These are phyloP conservation scores for Drosophila parthenogenetica DNA, from an alignment of 2,888 invertebrate genomes.

Conservation along the genomic window DNA sequence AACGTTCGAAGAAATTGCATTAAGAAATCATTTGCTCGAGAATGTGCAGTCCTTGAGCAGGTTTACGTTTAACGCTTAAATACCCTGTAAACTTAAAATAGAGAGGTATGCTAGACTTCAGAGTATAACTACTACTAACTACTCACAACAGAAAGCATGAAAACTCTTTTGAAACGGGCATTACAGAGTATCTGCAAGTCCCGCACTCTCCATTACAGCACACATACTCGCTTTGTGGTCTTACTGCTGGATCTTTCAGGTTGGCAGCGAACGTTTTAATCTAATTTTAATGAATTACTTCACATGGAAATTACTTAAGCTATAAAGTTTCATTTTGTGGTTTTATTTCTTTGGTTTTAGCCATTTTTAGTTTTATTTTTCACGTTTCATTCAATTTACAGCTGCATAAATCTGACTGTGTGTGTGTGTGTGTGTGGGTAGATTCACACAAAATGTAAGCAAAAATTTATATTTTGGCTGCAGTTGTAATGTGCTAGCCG, in stretches of 20 bases:
- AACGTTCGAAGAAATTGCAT: slow-evolving; percentile 66
- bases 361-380: slow-evolving; percentile 21
- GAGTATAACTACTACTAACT: neutral
- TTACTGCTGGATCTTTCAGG: slow-evolving; percentile 13
- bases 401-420: slow-evolving; percentile 11
- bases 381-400: slow-evolving; percentile 23
- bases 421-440: slow-evolving; percentile 19
- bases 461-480: slow-evolving; percentile 53
- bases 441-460: slow-evolving; percentile 38
- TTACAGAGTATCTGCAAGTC: neutral
- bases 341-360: slow-evolving; percentile 31
- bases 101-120: neutral
- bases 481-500: slow-evolving; percentile 51
- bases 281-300: slow-evolving; percentile 77
- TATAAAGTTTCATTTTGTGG: slow-evolving; percentile 55
- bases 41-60: slow-evolving; percentile 46
- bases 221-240: neutral
- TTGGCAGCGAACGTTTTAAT: slow-evolving; percentile 44
- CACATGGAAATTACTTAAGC: slow-evolving; percentile 62
- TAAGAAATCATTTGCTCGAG: slow-evolving; percentile 74
- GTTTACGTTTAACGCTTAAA: slow-evolving; percentile 21
- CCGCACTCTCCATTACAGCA: neutral
- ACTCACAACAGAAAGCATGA: too few species aligned
- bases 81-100: neutral
- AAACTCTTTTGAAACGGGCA: too few species aligned